Evolutionary conservation across 2,888 invertebrate genomes (phyloP).

Genomic region (Micropterix aruncella): DNA sequence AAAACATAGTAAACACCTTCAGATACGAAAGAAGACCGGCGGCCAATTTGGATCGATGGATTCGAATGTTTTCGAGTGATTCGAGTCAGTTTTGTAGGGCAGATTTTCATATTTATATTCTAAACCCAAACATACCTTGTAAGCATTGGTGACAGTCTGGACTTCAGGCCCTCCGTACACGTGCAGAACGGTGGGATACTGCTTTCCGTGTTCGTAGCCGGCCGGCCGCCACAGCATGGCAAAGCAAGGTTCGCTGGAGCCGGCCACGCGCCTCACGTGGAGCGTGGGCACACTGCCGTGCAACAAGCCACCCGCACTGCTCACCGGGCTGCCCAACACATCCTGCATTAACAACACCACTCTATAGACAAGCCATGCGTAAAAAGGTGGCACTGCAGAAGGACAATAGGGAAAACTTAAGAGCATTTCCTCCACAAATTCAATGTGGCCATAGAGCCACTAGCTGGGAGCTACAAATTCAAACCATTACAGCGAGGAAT

Average conservation of each 20-base stretch:
- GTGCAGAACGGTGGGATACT: conserved; percentile 89
- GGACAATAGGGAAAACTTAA: too few relatives aligned
- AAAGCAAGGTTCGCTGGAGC: conserved; percentile 38
- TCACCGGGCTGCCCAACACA: not conserved
- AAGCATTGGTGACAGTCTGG: conserved; percentile 91
- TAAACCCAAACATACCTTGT: conserved; percentile 48
- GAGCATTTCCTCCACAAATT: too few relatives aligned
- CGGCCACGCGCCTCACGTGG: conserved; percentile 13
- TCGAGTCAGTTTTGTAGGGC: too few relatives aligned
- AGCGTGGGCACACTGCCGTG: not conserved
- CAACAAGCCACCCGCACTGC: not conserved
- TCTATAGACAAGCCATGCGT: conserved; percentile 4
- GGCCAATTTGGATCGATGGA: too few relatives aligned
- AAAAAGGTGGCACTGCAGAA: conserved; percentile 5
- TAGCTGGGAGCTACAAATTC: too few relatives aligned
- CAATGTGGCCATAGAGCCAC: too few relatives aligned
- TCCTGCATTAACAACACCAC: conserved; percentile 17
- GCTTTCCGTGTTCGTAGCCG: conserved; percentile 27
- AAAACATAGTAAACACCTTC: too few relatives aligned
- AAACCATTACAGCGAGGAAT: too few relatives aligned
- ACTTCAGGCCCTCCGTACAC: conserved; percentile 99
- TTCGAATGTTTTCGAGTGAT: too few relatives aligned
- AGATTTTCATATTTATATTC: too few relatives aligned
- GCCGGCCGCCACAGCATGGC: conserved; percentile 87
- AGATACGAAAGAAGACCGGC: too few relatives aligned